A percentile compares a stretch with the other conserved stretches of the same genome.
Conservation (phyloP, 2,888 invertebrate genomes). For the Drosophila ochracea region DNA sequence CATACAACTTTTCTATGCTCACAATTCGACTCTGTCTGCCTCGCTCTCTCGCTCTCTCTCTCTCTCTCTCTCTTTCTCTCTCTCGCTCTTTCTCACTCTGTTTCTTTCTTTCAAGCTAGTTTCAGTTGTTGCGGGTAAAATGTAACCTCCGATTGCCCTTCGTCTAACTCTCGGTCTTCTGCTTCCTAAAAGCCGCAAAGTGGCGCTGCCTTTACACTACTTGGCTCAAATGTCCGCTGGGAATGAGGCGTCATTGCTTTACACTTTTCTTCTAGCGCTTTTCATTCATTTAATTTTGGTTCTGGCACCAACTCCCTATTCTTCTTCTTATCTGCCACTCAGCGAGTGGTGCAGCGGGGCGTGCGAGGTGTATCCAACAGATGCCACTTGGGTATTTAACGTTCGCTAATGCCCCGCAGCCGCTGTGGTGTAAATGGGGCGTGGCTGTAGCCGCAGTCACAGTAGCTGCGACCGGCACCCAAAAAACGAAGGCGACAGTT, state of each 20-base stretch:
- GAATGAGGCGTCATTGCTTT: constrained; percentile 74
- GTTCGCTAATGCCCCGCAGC: constrained; percentile 76
- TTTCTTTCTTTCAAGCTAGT: constrained; percentile 8
- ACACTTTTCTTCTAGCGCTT: constrained; percentile 77
- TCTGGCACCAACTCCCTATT: constrained; percentile 39
- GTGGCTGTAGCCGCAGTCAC: constrained; percentile 56
- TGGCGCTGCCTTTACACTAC: constrained; percentile 61
- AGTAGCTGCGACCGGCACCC: constrained; percentile 35
- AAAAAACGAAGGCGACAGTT: constrained; percentile 77
- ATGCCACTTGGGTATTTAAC: constrained; percentile 81
- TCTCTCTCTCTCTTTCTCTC: background rate
- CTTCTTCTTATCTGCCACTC: constrained; percentile 29
- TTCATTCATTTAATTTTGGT: constrained; percentile 78
- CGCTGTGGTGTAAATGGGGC: constrained; percentile 76
- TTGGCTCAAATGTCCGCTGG: constrained; percentile 55
- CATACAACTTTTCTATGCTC: constrained; percentile 51
- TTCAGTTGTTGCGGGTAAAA: constrained; percentile 43
- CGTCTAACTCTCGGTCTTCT: background rate
- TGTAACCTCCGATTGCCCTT: constrained; percentile 11
- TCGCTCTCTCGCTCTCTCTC: background rate
- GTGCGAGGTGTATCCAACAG: constrained; percentile 54
- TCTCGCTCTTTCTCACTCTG: background rate
- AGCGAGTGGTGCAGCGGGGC: background rate
- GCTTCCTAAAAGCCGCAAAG: constrained; percentile 63
- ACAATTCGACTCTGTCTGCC: background rate